A percentile compares a stretch with the other conserved stretches of the same genome.
Conservation (phyloP, 2,888 invertebrate genomes). For the Cheilosia pagana region DNA sequence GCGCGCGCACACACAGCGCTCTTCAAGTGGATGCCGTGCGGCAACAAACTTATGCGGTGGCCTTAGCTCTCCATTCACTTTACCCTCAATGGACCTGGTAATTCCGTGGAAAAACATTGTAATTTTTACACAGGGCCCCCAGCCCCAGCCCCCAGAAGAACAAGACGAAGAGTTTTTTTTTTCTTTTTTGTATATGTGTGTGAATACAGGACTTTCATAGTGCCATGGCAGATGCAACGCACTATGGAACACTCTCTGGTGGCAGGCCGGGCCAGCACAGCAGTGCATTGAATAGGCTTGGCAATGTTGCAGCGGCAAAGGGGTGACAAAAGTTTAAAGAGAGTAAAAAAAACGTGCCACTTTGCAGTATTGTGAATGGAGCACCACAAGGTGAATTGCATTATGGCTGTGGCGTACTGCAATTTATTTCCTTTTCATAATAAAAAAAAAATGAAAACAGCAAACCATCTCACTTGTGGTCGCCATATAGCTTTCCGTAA, state of each 20-base stretch:
- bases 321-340: slow-evolving; percentile 54
- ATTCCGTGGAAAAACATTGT: slow-evolving; percentile 71
- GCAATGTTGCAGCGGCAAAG: neutral
- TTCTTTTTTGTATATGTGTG: slow-evolving; percentile 1
- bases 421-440: slow-evolving; percentile 72
- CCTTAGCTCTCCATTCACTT: slow-evolving; percentile 63
- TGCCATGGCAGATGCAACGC: slow-evolving; percentile 17
- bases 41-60: slow-evolving; percentile 51
- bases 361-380: slow-evolving; percentile 59
- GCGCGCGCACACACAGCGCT: slow-evolving; percentile 31
- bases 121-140: slow-evolving; percentile 50
- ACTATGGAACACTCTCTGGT: slow-evolving; percentile 15
- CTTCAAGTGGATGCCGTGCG: slow-evolving; percentile 49
- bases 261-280: neutral
- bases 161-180: slow-evolving; percentile 2
- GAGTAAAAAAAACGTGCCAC: slow-evolving; percentile 51
- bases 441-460: slow-evolving; percentile 26
- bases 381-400: slow-evolving; percentile 72
- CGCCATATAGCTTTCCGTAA: slow-evolving; percentile 22
- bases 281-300: slow-evolving; percentile 1
- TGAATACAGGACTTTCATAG: slow-evolving; percentile 5
- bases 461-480: slow-evolving; percentile 48
- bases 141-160: no score
- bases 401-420: slow-evolving; percentile 65
- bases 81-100: slow-evolving; percentile 71